Evolutionary conservation across 2,113 vertebrate species (phyloP).

Genomic region (Poeciliopsis occidentalis): DNA sequence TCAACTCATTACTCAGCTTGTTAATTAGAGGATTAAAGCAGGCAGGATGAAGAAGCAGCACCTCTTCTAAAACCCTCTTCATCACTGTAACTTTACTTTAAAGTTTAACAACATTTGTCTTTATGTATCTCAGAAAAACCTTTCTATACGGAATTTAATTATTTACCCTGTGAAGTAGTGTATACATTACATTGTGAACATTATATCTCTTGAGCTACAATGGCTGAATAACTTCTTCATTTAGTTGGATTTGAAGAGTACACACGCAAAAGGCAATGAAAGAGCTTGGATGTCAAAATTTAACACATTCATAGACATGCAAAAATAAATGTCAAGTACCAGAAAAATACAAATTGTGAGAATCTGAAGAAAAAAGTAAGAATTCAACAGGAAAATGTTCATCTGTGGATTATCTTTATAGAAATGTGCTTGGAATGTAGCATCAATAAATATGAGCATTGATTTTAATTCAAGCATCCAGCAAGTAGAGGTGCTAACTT

Average conservation of each 20-base stretch:
- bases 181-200: background rate
- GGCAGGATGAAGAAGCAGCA: conserved; percentile 48
- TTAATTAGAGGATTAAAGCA: conserved; percentile 79
- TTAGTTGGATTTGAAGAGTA: too few species aligned
- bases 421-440: background rate
- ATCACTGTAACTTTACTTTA: conserved; percentile 1
- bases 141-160: background rate
- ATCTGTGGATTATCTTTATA: background rate
- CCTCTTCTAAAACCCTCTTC: conserved; percentile 19
- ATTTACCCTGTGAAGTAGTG: background rate
- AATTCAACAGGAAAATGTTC: background rate
- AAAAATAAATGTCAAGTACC: conserved; percentile 7
- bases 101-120: conserved; percentile 7
- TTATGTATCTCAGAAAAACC: background rate
- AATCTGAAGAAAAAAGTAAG: background rate
- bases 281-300: too few species aligned
- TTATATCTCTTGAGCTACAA: too few species aligned
- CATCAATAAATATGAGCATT: background rate
- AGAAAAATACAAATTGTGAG: conserved; percentile 12
- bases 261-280: too few species aligned
- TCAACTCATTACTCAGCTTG: conserved; percentile 76
- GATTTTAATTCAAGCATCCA: too few species aligned
- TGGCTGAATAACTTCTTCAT: too few species aligned
- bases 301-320: too few species aligned
- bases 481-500: too few species aligned